phyloP scores from a whole-genome alignment of 2,113 vertebrate species.

The Dipodomys spectabilis region DNA sequence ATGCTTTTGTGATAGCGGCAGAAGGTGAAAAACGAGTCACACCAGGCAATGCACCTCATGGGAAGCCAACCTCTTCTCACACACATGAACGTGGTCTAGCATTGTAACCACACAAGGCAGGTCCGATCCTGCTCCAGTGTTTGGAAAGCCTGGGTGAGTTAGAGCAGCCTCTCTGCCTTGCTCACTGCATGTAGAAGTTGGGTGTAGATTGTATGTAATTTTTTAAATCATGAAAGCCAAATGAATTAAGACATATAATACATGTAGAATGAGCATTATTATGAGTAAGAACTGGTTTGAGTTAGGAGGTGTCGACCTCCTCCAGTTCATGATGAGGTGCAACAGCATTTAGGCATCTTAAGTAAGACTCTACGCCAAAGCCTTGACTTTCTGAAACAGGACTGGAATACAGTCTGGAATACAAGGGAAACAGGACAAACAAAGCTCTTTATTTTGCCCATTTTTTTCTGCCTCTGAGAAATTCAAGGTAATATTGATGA shows the following conservation, averaged over 20 bases:
- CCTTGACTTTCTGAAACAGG: background rate
- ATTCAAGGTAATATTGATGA: background rate
- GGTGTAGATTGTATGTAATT: too few relatives aligned
- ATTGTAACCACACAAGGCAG: too few relatives aligned
- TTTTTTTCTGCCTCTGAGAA: conserved; percentile 22
- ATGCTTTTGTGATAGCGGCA: background rate
- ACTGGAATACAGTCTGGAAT: background rate
- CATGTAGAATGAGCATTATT: background rate
- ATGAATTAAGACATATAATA: background rate
- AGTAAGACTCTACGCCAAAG: background rate
- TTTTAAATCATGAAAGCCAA: too few relatives aligned
- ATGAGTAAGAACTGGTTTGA: background rate
- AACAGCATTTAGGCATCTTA: background rate
- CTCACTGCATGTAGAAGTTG: background rate
- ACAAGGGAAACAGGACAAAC: background rate
- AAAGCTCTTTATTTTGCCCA: background rate
- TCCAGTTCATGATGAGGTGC: background rate
- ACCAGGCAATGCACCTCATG: rapidly evolving
- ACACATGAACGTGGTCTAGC: background rate
- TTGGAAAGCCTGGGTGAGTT: background rate
- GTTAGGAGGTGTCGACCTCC: background rate
- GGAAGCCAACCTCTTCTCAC: background rate
- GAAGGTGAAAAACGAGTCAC: background rate
- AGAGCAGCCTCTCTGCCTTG: background rate
- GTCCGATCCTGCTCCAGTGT: background rate